Evolutionary conservation across 2,113 vertebrate genomes (phyloP).

Genomic region (Gymnorhina tibicen): DNA sequence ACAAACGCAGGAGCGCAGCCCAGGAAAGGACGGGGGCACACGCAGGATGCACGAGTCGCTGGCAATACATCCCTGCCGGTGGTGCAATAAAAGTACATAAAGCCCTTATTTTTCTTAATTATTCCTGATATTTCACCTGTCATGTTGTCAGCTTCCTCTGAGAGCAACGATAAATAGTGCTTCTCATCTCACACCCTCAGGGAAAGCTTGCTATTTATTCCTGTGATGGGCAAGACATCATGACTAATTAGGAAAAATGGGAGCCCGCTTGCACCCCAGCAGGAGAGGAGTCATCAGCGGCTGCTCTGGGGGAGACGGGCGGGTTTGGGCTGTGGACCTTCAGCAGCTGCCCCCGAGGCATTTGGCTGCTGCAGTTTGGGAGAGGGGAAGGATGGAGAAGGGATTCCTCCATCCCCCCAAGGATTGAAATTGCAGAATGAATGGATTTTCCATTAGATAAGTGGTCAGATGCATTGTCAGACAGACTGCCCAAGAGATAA

Average conservation of each 20-base stretch:
- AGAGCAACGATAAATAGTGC: slow-evolving; percentile 73
- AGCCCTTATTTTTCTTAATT: slow-evolving; percentile 78
- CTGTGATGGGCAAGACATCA: slow-evolving; percentile 75
- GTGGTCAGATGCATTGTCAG: accelerated
- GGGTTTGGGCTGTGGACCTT: background rate
- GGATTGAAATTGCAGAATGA: accelerated
- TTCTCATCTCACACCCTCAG: slow-evolving; percentile 72
- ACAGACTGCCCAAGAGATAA: background rate
- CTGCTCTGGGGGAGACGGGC: background rate
- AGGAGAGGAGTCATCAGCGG: background rate
- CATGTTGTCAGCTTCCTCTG: slow-evolving; percentile 74
- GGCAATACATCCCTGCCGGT: background rate
- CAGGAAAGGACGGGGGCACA: background rate
- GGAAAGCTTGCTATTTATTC: slow-evolving; percentile 78
- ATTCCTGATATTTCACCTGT: slow-evolving; percentile 72
- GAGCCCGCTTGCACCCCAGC: slow-evolving; percentile 39
- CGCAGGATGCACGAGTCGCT: accelerated
- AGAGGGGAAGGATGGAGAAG: background rate
- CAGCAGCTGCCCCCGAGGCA: background rate
- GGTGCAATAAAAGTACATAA: slow-evolving; percentile 42
- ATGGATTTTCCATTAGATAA: accelerated
- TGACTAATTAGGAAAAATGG: slow-evolving; percentile 78
- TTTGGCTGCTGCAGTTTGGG: background rate
- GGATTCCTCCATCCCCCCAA: accelerated
- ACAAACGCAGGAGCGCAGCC: background rate